Conservation (phyloP, 2,113 vertebrate species). For the Anseranas semipalmata region DNA sequence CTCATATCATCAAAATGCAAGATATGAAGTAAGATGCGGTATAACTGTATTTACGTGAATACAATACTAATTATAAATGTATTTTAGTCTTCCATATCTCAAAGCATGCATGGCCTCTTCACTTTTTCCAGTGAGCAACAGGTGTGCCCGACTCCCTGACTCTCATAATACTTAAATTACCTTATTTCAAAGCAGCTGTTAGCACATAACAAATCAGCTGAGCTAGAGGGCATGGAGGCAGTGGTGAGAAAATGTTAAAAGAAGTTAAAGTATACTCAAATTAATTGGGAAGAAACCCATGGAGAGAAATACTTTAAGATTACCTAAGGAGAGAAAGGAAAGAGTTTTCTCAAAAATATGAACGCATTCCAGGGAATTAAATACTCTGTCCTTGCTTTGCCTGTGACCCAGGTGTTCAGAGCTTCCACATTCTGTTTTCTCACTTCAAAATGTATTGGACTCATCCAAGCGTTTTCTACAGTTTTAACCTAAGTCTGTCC, state of each 20-base stretch:
- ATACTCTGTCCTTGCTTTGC: neutral
- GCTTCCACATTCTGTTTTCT: neutral
- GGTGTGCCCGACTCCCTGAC: neutral
- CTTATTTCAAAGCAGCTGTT: neutral
- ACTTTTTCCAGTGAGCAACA: neutral
- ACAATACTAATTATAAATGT: neutral
- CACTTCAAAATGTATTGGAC: neutral
- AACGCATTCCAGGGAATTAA: neutral
- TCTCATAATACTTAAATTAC: neutral
- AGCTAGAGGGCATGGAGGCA: neutral
- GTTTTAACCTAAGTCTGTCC: neutral
- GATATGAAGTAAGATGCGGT: neutral
- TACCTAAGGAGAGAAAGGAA: neutral
- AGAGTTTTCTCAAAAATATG: neutral
- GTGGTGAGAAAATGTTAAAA: neutral
- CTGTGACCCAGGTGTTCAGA: neutral
- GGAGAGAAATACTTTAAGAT: neutral
- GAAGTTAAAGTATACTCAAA: neutral
- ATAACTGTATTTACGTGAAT: neutral
- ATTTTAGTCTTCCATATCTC: neutral
- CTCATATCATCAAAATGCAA: neutral
- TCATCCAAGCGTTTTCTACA: neutral
- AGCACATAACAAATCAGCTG: neutral
- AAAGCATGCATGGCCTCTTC: neutral
- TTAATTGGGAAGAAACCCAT: neutral